Percentiles rank a stretch among this genome's conserved stretches.
Conservation (phyloP, 2,888 invertebrate genomes). For the Homarus gammarus region DNA sequence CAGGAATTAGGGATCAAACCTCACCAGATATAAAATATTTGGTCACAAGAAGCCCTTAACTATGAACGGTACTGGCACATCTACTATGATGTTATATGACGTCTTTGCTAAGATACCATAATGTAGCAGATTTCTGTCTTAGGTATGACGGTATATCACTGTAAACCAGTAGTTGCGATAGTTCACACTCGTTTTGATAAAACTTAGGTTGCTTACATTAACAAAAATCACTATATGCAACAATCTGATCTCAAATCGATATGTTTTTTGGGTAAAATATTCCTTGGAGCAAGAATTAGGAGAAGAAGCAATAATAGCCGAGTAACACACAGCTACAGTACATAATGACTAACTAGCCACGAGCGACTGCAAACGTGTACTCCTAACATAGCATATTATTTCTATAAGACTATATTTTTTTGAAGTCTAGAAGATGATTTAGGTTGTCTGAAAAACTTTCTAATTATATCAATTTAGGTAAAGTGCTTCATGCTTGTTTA, state of each 20-base stretch:
- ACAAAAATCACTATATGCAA: not conserved
- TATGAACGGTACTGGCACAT: not conserved
- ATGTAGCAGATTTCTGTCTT: not conserved
- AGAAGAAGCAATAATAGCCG: not conserved
- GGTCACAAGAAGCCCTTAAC: not conserved
- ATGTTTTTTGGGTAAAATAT: not conserved
- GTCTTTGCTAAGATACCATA: not conserved
- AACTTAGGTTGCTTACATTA: not conserved
- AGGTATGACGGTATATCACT: not conserved
- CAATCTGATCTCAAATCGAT: not conserved
- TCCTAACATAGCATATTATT: not conserved
- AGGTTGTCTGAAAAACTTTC: not conserved
- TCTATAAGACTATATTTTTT: not conserved
- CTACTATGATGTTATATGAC: not conserved
- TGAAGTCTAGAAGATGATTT: not conserved
- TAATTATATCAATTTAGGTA: not conserved
- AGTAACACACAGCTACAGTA: no score
- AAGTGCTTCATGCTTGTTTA: not conserved
- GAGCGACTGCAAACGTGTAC: not conserved
- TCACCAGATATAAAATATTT: slow-evolving; percentile 43
- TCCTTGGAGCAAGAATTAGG: not conserved
- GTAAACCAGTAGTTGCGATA: no score
- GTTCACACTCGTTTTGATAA: no score
- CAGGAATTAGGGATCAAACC: slow-evolving; percentile 45
- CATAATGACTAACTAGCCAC: no score